phyloP scores from a whole-genome alignment of 2,113 vertebrate genomes.

The Argyrosomus japonicus region DNA sequence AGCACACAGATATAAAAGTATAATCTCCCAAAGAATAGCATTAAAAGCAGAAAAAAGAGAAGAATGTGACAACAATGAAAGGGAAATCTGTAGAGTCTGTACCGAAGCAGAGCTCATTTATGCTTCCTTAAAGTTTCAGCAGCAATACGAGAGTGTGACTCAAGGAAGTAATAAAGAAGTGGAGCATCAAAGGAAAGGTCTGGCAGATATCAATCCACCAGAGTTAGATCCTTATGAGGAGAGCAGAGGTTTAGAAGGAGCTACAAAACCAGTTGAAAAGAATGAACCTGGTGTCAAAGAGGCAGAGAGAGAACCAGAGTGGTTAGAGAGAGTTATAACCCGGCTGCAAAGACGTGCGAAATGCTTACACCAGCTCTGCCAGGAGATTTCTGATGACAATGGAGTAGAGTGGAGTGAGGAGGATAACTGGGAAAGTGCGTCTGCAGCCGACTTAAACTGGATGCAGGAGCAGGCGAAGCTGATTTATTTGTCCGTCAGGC shows the following conservation, averaged over 20 bases:
- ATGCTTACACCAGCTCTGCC: constrained; percentile 85
- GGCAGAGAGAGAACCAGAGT: constrained; percentile 70
- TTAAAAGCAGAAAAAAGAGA: constrained; percentile 72
- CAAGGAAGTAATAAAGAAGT: constrained; percentile 76
- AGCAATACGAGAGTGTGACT: constrained; percentile 80
- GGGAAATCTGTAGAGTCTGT: constrained; percentile 68
- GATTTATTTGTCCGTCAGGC: constrained; percentile 87
- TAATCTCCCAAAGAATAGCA: constrained; percentile 85
- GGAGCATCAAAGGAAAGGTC: constrained; percentile 57
- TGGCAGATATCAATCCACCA: constrained; percentile 73
- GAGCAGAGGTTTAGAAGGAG: not conserved
- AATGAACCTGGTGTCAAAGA: constrained; percentile 25
- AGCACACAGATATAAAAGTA: constrained; percentile 66
- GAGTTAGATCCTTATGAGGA: constrained; percentile 75
- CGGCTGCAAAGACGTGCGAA: constrained; percentile 86
- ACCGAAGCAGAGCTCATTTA: constrained; percentile 90
- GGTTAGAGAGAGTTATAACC: constrained; percentile 85
- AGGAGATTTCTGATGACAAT: constrained; percentile 72
- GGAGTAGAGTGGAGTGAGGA: constrained; percentile 59
- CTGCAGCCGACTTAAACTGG: constrained; percentile 80
- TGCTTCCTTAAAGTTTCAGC: constrained; percentile 84
- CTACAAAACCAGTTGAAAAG: constrained; percentile 13
- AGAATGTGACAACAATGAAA: constrained; percentile 31
- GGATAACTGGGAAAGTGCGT: not conserved
- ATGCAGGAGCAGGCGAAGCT: constrained; percentile 89